Conservation (phyloP, 1,140 invertebrate species). For the Brachionus calyciflorus region DNA sequence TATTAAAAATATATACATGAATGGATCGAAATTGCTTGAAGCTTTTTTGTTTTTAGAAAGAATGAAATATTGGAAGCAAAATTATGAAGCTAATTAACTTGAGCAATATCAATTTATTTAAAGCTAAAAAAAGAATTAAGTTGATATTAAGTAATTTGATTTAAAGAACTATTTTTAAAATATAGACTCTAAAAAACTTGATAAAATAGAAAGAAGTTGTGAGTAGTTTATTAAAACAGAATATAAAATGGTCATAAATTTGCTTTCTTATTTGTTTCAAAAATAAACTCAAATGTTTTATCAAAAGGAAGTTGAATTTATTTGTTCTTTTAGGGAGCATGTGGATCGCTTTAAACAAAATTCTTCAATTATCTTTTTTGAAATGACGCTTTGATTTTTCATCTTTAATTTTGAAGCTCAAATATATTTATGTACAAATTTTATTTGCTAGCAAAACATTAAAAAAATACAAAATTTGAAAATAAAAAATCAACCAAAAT, state of each 20-base stretch:
- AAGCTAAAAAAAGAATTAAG: neutral
- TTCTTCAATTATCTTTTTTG: neutral
- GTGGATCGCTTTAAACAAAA: no score
- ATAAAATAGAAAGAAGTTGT: no score
- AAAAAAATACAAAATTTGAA: neutral
- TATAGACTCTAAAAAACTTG: no score
- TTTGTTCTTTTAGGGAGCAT: no score
- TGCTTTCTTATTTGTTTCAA: no score
- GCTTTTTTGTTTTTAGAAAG: neutral
- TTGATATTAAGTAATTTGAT: neutral
- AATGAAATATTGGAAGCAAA: neutral
- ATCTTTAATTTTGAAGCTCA: no score
- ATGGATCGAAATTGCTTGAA: conserved; percentile 19
- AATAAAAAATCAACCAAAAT: neutral
- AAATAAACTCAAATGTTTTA: no score
- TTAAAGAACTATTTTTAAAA: neutral
- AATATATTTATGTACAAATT: neutral
- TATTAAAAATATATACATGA: conserved; percentile 25
- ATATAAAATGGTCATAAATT: no score
- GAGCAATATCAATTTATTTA: neutral
- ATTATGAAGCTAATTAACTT: neutral
- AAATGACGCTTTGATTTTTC: neutral
- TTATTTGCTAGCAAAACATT: conserved; percentile 15
- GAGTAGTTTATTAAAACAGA: no score
- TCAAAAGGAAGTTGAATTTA: no score